Evolutionary conservation across 2,797 vertebrate species (phyloP).

Genomic region (Parauchenoglanis ngamensis): DNA sequence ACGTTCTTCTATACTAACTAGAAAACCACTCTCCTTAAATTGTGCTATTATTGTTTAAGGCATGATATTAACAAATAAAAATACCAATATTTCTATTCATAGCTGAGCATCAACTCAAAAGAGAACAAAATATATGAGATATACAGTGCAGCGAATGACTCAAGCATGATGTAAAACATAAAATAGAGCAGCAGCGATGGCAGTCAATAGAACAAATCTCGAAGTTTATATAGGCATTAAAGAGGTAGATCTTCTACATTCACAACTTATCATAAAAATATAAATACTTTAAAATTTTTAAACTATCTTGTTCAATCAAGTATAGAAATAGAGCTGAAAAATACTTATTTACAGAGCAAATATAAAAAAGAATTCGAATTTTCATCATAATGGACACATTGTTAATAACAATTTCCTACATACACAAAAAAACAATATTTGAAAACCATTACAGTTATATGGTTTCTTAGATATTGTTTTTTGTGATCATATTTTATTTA

Average conservation of each 20-base stretch:
- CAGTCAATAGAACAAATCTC: not conserved
- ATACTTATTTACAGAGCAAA: no score
- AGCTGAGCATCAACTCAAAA: not conserved
- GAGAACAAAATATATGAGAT: not conserved
- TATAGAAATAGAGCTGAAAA: no score
- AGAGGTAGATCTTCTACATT: not conserved
- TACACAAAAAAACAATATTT: no score
- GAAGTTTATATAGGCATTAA: not conserved
- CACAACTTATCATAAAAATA: no score
- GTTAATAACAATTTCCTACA: no score
- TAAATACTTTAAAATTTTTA: no score
- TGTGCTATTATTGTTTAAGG: not conserved
- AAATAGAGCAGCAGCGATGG: not conserved
- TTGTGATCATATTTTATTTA: no score
- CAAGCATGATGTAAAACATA: not conserved
- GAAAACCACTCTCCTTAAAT: not conserved
- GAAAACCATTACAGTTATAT: no score
- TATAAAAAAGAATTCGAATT: no score
- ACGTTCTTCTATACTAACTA: not conserved
- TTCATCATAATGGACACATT: no score
- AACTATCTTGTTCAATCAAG: no score
- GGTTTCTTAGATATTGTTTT: no score
- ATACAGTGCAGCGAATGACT: slow-evolving; percentile 13
- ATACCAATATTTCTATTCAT: not conserved
- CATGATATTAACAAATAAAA: not conserved